These are phyloP conservation scores for Lates japonicus DNA, from an alignment of 2,797 vertebrate genomes.

Conservation along the genomic window DNA sequence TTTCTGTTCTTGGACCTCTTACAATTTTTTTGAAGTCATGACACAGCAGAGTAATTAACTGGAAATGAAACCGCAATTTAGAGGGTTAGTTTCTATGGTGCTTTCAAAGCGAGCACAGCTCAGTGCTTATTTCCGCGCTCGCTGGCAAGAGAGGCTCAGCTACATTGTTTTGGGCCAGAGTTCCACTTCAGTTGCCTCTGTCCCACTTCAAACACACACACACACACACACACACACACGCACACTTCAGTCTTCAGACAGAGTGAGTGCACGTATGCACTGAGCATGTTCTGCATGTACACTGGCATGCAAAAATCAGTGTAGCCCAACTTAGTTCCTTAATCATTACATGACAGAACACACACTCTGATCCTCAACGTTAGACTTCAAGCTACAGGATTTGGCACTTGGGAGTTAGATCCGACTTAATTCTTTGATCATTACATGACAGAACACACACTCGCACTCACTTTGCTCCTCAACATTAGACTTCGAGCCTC, in stretches of 20 bases:
- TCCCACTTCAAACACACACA: conserved; percentile 29
- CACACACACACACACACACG: conserved; percentile 14
- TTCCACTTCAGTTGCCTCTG: conserved; percentile 71
- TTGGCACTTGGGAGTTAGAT: not conserved
- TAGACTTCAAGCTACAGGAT: conserved; percentile 22
- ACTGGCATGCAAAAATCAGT: not conserved
- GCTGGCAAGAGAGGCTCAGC: conserved; percentile 45
- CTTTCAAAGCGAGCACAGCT: conserved; percentile 43
- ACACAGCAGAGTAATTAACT: conserved; percentile 58
- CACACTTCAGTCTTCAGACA: conserved; percentile 20
- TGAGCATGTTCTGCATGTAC: conserved; percentile 16
- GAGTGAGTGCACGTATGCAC: not conserved
- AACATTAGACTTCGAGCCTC: conserved; percentile 18
- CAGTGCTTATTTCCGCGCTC: conserved; percentile 42
- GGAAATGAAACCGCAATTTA: conserved; percentile 49
- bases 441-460: not conserved
- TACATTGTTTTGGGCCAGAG: conserved; percentile 68
- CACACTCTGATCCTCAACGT: not conserved
- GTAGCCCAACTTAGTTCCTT: not conserved
- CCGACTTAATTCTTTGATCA: too few species aligned
- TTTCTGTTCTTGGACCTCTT: conserved; percentile 28
- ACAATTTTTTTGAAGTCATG: conserved; percentile 40
- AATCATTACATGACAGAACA: not conserved
- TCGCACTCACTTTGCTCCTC: not conserved
- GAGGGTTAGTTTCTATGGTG: conserved; percentile 50